phyloP scores from a whole-genome alignment of 2,888 invertebrate genomes.

The Chalcis sispes region DNA sequence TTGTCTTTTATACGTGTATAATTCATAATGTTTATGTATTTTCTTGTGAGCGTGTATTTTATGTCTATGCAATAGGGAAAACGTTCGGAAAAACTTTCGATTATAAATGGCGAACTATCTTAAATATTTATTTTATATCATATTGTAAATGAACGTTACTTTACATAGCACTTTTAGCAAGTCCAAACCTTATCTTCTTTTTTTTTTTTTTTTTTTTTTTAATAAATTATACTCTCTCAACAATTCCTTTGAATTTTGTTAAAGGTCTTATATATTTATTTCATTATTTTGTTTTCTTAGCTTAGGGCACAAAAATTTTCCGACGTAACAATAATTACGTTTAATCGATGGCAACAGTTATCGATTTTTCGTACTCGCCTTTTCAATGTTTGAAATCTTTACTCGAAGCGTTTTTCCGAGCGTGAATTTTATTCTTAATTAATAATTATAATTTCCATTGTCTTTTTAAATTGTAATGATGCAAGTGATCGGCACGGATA shows the following conservation, averaged over 20 bases:
- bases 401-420: constrained; percentile 20
- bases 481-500: constrained; percentile 63
- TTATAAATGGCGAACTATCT: too few relatives aligned
- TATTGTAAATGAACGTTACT: too few relatives aligned
- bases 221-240: constrained; percentile 28
- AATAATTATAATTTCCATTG: constrained; percentile 28
- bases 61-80: constrained; percentile 6
- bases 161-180: too few relatives aligned
- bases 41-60: constrained; percentile 22
- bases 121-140: too few relatives aligned
- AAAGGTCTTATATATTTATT: constrained; percentile 29
- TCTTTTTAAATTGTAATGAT: constrained; percentile 52
- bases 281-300: too few relatives aligned
- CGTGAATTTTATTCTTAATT: constrained; percentile 13
- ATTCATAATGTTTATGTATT: constrained; percentile 32
- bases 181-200: constrained; percentile 15
- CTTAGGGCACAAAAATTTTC: too few relatives aligned
- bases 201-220: not conserved
- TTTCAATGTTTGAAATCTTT: not conserved
- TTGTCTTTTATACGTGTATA: constrained; percentile 17
- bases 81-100: constrained; percentile 37
- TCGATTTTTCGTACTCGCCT: not conserved
- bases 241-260: constrained; percentile 45
- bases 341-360: constrained; percentile 39
- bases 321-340: too few relatives aligned